Conservation (phyloP, 1,140 invertebrate species). For the Rhizoglyphus robini region DNA sequence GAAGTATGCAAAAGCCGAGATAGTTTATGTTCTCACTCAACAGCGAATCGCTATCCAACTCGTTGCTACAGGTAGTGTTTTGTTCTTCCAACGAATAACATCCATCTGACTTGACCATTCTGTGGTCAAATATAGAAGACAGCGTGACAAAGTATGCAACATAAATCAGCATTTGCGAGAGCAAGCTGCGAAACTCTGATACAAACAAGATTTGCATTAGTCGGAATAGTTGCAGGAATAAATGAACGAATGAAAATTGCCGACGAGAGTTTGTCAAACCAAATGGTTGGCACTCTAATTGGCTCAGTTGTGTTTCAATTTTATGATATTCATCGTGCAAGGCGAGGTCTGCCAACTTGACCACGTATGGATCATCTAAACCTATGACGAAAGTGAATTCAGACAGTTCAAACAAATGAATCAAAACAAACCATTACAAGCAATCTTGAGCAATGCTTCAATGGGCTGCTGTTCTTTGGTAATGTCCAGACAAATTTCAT, state of each 20-base stretch:
- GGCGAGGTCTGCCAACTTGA: not conserved
- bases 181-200: not conserved
- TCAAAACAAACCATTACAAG: constrained; percentile 5
- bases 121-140: not conserved
- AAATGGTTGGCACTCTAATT: not conserved
- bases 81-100: constrained; percentile 4
- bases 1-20: not conserved
- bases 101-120: not conserved
- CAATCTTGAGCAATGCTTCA: constrained; percentile 6
- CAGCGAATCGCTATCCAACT: not conserved
- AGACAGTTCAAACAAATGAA: too few relatives aligned
- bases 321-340: not conserved
- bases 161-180: not conserved
- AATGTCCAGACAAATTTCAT: not conserved
- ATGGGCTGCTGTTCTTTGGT: not conserved
- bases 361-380: not conserved
- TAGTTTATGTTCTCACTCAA: not conserved
- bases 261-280: not conserved
- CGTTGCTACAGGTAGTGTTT: not conserved
- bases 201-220: not conserved
- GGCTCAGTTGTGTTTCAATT: not conserved
- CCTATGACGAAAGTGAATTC: too few relatives aligned
- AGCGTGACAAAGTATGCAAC: not conserved
- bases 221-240: not conserved
- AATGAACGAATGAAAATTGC: not conserved